Evolutionary conservation across 2,113 vertebrate species (phyloP).

Genomic region (Hippocampus guttulatus): DNA sequence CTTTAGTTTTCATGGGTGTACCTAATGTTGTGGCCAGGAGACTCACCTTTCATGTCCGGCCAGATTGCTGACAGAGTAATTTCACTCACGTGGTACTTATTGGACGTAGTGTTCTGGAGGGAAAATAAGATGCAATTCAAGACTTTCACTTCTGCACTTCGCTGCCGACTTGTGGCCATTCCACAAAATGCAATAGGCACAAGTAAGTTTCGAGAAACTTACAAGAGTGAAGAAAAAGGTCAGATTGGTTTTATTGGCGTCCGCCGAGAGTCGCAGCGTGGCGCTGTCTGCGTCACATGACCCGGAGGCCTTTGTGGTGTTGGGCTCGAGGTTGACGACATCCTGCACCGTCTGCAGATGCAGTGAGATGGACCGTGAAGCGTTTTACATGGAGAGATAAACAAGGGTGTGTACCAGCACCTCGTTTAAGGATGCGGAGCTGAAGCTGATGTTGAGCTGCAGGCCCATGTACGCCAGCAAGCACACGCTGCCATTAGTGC

Average conservation of each 20-base stretch:
- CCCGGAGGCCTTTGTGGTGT: constrained; percentile 60
- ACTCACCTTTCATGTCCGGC: constrained; percentile 66
- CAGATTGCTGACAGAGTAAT: constrained; percentile 50
- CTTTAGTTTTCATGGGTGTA: not conserved
- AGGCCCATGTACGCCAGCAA: constrained; percentile 84
- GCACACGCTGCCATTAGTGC: constrained; percentile 73
- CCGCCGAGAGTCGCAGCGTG: constrained; percentile 59
- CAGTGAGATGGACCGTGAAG: not conserved
- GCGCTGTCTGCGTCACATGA: constrained; percentile 63
- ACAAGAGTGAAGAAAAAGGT: constrained; percentile 78
- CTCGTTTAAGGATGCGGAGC: constrained; percentile 56
- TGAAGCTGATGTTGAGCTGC: constrained; percentile 84
- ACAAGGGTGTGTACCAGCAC: constrained; percentile 32
- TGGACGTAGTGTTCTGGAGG: constrained; percentile 68
- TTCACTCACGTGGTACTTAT: constrained; percentile 67
- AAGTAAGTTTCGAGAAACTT: constrained; percentile 29
- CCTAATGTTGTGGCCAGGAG: constrained; percentile 2
- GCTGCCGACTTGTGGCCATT: constrained; percentile 41
- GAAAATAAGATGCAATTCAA: constrained; percentile 1
- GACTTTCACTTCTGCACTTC: not conserved
- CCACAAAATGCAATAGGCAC: not conserved
- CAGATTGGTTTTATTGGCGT: constrained; percentile 52
- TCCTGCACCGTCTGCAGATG: constrained; percentile 62
- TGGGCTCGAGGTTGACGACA: constrained; percentile 79
- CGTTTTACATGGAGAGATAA: not conserved